phyloP scores from a whole-genome alignment of 1,140 invertebrate species.

The Hirudo medicinalis region DNA sequence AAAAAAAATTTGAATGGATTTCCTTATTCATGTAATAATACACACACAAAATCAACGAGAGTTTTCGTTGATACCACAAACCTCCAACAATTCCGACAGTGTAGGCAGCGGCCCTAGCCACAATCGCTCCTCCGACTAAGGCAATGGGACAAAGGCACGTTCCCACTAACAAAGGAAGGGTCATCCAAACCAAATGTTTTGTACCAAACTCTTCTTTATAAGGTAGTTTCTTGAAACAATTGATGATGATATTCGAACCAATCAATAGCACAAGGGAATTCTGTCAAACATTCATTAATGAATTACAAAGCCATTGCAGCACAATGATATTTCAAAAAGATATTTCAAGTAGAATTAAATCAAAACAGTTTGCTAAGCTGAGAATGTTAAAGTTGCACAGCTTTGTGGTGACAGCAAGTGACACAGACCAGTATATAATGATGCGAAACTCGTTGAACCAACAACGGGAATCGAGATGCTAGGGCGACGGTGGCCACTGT shows the following conservation, averaged over 20 bases:
- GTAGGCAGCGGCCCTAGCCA: slow-evolving; percentile 78
- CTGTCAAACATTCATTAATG: too few species aligned
- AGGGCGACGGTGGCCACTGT: slow-evolving; percentile 69
- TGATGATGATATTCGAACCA: too few species aligned
- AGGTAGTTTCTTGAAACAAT: slow-evolving; percentile 32
- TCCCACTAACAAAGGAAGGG: slow-evolving; percentile 77
- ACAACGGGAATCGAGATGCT: slow-evolving; percentile 64
- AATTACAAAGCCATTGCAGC: too few species aligned
- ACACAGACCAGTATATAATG: background rate
- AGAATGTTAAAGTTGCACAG: too few species aligned
- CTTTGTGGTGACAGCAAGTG: too few species aligned
- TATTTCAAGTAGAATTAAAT: too few species aligned
- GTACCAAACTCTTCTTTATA: slow-evolving; percentile 60
- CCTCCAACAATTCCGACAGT: slow-evolving; percentile 87
- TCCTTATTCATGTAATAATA: too few species aligned
- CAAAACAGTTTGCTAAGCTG: too few species aligned
- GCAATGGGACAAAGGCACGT: slow-evolving; percentile 79
- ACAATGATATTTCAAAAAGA: too few species aligned
- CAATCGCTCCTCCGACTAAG: slow-evolving; percentile 72
- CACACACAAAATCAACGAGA: too few species aligned
- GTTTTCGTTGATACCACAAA: slow-evolving; percentile 13
- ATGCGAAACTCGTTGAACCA: too few species aligned
- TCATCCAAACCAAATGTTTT: slow-evolving; percentile 83
- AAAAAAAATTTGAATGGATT: background rate
- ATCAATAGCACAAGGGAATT: too few species aligned